phyloP scores from a whole-genome alignment of 2,797 vertebrate genomes.

The Acipenser oxyrinchus region DNA sequence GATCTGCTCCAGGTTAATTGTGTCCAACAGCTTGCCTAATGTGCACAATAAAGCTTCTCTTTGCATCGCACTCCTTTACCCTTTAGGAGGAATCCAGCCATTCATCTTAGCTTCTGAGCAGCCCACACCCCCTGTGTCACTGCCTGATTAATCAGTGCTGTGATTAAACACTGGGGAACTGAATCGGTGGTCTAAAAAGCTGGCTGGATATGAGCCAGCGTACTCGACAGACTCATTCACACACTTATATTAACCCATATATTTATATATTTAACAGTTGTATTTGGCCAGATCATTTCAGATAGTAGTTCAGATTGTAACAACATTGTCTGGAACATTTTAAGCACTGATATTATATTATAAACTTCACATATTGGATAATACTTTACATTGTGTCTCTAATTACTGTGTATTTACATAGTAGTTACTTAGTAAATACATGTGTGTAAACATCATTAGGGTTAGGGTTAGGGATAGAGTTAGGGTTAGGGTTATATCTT shows the following conservation, averaged over 20 bases:
- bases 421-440: no score
- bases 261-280: background rate
- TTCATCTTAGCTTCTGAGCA: background rate
- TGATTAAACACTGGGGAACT: background rate
- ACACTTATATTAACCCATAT: background rate
- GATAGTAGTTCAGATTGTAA: no score
- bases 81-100: background rate
- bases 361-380: no score
- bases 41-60: slow-evolving; percentile 1
- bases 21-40: slow-evolving; percentile 1
- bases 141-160: background rate
- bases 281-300: background rate
- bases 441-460: no score
- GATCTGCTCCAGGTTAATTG: slow-evolving; percentile 12
- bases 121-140: background rate
- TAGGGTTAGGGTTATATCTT: no score
- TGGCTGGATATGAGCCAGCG: background rate
- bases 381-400: no score
- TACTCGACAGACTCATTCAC: background rate
- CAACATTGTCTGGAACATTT: no score
- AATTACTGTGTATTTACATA: no score
- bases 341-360: no score
- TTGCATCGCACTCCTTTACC: background rate
- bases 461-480: no score
- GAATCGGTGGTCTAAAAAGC: background rate